Conservation (phyloP, 2,113 vertebrate species). For the Acanthochromis polyacanthus region DNA sequence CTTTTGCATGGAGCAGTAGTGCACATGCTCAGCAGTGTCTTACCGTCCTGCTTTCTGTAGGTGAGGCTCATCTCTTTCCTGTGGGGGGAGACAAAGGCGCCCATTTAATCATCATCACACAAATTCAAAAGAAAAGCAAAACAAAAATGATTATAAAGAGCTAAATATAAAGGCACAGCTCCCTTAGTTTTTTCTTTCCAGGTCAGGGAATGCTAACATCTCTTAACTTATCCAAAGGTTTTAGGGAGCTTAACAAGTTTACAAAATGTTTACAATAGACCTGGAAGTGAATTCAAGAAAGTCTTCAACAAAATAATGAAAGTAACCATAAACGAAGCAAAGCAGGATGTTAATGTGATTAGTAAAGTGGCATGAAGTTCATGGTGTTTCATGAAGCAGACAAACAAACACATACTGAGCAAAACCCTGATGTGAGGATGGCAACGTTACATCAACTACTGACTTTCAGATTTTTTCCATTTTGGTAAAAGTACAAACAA, state of each 20-base stretch:
- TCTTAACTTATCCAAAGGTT: too few relatives aligned
- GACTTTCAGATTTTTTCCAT: background rate
- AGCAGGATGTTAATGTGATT: background rate
- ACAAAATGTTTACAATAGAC: too few relatives aligned
- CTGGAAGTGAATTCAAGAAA: too few relatives aligned
- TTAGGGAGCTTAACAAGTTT: too few relatives aligned
- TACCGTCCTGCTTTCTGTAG: slow-evolving; percentile 70
- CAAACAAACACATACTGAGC: background rate
- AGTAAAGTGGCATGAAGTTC: too few relatives aligned
- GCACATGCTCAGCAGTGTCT: background rate
- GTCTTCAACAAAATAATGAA: too few relatives aligned
- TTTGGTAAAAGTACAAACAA: background rate
- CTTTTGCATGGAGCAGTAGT: too few relatives aligned
- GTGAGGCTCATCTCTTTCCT: slow-evolving; percentile 70
- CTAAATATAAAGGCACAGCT: too few relatives aligned
- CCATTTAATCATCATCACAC: background rate
- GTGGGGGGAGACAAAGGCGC: slow-evolving; percentile 14
- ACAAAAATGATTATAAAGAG: too few relatives aligned
- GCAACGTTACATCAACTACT: background rate
- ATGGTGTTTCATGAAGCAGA: too few relatives aligned
- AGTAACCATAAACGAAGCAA: background rate
- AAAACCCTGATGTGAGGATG: background rate
- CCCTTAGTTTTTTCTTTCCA: too few relatives aligned
- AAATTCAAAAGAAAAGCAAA: background rate
- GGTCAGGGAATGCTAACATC: too few relatives aligned